Percentiles rank a stretch among this genome's conserved stretches.
phyloP scores from a whole-genome alignment of 2,888 invertebrate species.

The Heliconius ethilla region DNA sequence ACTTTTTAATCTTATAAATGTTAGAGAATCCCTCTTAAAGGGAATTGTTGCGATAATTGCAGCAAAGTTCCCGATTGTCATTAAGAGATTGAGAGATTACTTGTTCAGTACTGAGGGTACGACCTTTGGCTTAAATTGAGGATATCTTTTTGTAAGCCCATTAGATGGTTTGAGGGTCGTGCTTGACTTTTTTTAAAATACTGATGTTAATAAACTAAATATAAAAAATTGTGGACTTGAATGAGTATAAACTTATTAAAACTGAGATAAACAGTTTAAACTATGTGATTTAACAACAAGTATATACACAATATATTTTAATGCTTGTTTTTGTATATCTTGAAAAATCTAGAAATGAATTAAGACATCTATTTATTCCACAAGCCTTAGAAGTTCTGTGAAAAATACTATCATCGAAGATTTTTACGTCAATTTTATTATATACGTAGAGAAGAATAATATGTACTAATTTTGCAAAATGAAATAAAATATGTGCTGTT shows the following conservation, averaged over 20 bases:
- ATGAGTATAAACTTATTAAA: background rate
- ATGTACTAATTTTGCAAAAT: background rate
- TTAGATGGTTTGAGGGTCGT: background rate
- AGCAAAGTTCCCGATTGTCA: slow-evolving; percentile 65
- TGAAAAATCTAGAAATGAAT: background rate
- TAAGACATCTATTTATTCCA: background rate
- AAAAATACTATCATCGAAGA: background rate
- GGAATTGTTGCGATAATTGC: slow-evolving; percentile 58
- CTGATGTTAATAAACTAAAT: background rate
- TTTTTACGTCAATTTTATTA: background rate
- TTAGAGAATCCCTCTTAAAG: slow-evolving; percentile 44
- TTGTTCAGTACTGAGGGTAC: slow-evolving; percentile 67
- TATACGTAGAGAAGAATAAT: background rate
- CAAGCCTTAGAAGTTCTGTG: background rate
- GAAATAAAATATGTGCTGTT: background rate
- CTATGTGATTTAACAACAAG: too few species aligned
- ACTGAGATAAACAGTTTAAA: background rate
- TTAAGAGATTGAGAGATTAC: slow-evolving; percentile 80
- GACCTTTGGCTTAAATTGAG: slow-evolving; percentile 50
- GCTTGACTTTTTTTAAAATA: background rate
- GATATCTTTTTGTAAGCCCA: background rate
- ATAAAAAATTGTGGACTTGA: background rate
- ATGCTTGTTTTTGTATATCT: background rate
- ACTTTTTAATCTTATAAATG: slow-evolving; percentile 48
- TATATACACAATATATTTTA: background rate